phyloP scores from a whole-genome alignment of 2,888 invertebrate species.

The Catocala nupta region DNA sequence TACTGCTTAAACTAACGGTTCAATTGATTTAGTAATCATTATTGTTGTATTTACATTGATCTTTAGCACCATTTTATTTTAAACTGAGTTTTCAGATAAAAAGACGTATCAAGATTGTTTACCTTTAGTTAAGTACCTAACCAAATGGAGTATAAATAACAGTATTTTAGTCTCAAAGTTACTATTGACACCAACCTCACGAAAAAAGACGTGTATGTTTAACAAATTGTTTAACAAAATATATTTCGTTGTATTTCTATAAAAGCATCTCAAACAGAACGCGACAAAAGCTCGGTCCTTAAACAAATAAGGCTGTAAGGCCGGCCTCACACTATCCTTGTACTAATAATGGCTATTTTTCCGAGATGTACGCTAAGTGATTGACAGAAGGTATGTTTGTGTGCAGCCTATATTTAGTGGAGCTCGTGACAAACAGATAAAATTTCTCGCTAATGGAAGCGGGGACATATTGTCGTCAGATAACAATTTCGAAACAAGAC shows the following conservation, averaged over 20 bases:
- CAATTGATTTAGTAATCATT: no score
- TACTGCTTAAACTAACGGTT: no score
- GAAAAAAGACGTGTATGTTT: slow-evolving; percentile 42
- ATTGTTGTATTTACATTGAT: no score
- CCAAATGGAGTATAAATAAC: no score
- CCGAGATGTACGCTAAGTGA: slow-evolving; percentile 57
- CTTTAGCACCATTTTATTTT: no score
- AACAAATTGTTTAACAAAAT: slow-evolving; percentile 36
- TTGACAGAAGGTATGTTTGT: slow-evolving; percentile 55
- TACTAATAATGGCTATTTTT: slow-evolving; percentile 43
- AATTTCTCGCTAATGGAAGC: slow-evolving; percentile 70
- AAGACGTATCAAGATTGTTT: no score
- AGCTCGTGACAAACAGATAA: slow-evolving; percentile 75
- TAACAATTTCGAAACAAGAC: slow-evolving; percentile 66
- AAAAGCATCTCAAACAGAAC: slow-evolving; percentile 58
- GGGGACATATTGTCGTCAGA: slow-evolving; percentile 59
- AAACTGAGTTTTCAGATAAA: no score
- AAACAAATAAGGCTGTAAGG: slow-evolving; percentile 56
- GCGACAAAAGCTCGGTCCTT: slow-evolving; percentile 52
- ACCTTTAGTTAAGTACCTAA: no score
- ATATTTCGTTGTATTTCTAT: slow-evolving; percentile 56
- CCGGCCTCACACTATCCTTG: slow-evolving; percentile 50
- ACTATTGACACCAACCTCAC: slow-evolving; percentile 12
- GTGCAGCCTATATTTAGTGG: slow-evolving; percentile 54
- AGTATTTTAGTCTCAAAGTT: no score